phyloP scores from a whole-genome alignment of 2,113 vertebrate species.

The Dunckerocampus dactyliophorus region DNA sequence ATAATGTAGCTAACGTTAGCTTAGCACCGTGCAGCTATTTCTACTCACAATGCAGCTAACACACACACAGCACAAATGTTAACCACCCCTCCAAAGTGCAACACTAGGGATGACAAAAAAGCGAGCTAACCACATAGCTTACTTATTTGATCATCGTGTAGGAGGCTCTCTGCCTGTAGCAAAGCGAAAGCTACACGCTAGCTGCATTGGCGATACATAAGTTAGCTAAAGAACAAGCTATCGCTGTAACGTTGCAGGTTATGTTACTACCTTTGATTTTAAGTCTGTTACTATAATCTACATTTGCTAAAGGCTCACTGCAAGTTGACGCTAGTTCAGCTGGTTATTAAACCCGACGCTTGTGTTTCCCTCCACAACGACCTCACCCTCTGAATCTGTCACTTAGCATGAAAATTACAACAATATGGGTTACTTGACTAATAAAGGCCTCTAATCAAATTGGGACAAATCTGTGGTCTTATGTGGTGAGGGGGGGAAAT shows the following conservation, averaged over 20 bases:
- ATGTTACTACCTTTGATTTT: neutral
- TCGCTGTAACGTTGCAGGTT: neutral
- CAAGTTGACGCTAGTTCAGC: constrained; percentile 5
- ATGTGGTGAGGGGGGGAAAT: no score
- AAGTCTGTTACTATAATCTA: neutral
- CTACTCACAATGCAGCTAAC: neutral
- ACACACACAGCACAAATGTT: neutral
- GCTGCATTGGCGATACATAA: constrained; percentile 3
- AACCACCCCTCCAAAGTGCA: neutral
- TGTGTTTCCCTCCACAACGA: constrained; percentile 71
- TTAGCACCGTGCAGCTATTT: neutral
- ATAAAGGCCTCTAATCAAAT: no score
- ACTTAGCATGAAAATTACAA: constrained; percentile 14
- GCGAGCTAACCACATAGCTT: no score
- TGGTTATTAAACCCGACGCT: neutral
- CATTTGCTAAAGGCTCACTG: neutral
- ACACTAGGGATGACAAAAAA: neutral
- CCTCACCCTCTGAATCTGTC: constrained; percentile 43
- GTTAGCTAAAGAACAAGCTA: constrained; percentile 26
- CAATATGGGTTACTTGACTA: neutral
- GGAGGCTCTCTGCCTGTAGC: neutral
- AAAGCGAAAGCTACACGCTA: neutral
- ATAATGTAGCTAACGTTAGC: neutral
- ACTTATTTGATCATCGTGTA: neutral
- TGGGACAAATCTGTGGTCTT: no score